phyloP scores from a whole-genome alignment of 1,140 invertebrate genomes.

The Microplitis demolitor region DNA sequence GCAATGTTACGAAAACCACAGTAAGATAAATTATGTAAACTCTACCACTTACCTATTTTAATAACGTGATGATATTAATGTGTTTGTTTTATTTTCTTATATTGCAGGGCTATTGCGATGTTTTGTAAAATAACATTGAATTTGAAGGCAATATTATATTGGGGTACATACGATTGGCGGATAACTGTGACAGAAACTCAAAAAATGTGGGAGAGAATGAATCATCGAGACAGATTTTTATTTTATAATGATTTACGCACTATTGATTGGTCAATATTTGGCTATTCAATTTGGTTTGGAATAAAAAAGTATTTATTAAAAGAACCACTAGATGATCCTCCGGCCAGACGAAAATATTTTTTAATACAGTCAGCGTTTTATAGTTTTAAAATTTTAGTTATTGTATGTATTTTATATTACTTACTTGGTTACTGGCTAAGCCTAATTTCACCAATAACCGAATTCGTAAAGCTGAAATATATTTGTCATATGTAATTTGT shows the following conservation, averaged over 20 bases:
- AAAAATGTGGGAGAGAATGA: constrained; percentile 59
- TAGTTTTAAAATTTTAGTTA: neutral
- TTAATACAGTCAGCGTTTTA: neutral
- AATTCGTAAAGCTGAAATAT: neutral
- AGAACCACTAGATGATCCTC: constrained; percentile 61
- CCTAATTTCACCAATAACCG: neutral
- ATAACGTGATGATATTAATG: neutral
- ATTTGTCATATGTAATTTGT: neutral
- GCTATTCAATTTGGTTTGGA: constrained; percentile 65
- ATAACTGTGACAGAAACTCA: constrained; percentile 62
- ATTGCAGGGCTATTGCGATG: neutral
- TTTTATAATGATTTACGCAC: constrained; percentile 66
- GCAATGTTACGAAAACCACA: constrained; percentile 65
- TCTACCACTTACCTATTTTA: too few relatives aligned
- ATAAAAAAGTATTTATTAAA: constrained; percentile 66
- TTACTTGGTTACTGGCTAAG: neutral
- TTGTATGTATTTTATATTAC: neutral
- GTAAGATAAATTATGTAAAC: constrained; percentile 53
- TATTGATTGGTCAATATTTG: constrained; percentile 68
- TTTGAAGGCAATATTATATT: constrained; percentile 55
- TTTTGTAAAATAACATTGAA: neutral
- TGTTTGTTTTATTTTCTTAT: neutral
- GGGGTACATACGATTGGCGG: constrained; percentile 61
- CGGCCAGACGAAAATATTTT: constrained; percentile 23
- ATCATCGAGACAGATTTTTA: constrained; percentile 62